These are phyloP conservation scores for Tribolium castaneum DNA, from an alignment of 1,140 invertebrate genomes.

Conservation along the genomic window DNA sequence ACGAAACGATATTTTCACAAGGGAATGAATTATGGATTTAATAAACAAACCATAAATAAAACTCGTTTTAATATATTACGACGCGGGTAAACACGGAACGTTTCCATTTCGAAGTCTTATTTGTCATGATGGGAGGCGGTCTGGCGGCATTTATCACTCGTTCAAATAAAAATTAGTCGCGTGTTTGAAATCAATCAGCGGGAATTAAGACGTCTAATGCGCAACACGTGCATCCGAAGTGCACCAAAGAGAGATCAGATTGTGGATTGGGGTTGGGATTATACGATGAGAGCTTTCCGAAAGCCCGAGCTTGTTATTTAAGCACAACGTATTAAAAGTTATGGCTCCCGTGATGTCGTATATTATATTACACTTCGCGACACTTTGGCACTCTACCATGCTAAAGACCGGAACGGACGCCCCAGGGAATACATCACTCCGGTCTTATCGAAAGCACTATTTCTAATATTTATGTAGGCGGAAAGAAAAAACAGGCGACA, in stretches of 20 bases:
- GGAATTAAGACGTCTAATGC: background rate
- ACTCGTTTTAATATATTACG: slow-evolving; percentile 45
- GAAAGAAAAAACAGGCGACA: background rate
- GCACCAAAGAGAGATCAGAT: background rate
- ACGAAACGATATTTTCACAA: slow-evolving; percentile 27
- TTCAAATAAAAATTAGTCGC: slow-evolving; percentile 4
- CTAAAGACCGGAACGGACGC: slow-evolving; percentile 20
- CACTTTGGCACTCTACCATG: slow-evolving; percentile 39
- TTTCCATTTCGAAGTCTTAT: slow-evolving; percentile 41
- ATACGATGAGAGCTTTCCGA: slow-evolving; percentile 28
- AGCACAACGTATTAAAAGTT: slow-evolving; percentile 42
- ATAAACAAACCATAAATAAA: slow-evolving; percentile 47
- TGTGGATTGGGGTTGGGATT: background rate
- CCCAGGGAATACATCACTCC: slow-evolving; percentile 32
- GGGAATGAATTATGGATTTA: slow-evolving; percentile 44
- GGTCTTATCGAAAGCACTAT: slow-evolving; percentile 28
- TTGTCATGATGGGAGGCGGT: slow-evolving; percentile 25
- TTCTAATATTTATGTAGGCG: slow-evolving; percentile 22
- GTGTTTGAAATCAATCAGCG: background rate
- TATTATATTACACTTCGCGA: slow-evolving; percentile 38
- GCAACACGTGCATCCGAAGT: background rate
- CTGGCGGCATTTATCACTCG: slow-evolving; percentile 7
- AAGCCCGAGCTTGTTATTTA: slow-evolving; percentile 39
- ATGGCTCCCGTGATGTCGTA: slow-evolving; percentile 35
- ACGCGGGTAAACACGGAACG: slow-evolving; percentile 41